A percentile compares a stretch with the other conserved stretches of the same genome.
Conservation (phyloP, 2,888 invertebrate genomes). For the Epinotia bilunana region DNA sequence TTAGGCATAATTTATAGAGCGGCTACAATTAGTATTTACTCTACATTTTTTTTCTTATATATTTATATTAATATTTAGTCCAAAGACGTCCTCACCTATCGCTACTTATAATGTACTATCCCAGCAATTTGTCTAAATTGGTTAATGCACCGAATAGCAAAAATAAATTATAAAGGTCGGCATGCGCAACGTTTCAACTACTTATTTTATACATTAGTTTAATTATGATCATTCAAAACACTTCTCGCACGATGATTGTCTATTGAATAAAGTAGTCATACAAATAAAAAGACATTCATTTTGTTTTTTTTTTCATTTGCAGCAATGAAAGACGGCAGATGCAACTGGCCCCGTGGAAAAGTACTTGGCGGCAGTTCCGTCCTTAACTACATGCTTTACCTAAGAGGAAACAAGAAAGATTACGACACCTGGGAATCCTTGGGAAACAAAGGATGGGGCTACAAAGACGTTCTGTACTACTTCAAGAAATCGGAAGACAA, state of each 20-base stretch:
- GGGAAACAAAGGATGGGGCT: constrained; percentile 96
- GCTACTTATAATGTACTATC: no score
- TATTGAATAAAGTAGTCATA: neutral
- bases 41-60: no score
- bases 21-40: no score
- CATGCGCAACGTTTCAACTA: no score
- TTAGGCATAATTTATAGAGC: neutral
- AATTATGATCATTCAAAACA: neutral
- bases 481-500: constrained; percentile 97
- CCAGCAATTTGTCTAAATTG: no score
- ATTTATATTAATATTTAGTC: no score
- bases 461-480: constrained; percentile 90
- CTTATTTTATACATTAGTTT: neutral
- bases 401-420: constrained; percentile 94
- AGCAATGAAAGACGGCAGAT: constrained; percentile 93
- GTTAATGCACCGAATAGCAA: no score
- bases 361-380: constrained; percentile 96
- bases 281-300: neutral
- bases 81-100: no score
- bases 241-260: neutral
- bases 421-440: constrained; percentile 95
- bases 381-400: constrained; percentile 96
- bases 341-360: constrained; percentile 97
- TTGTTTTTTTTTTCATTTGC: constrained; percentile 54
- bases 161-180: no score